Base-by-base conservation (phyloP, 2,113 vertebrate genomes). In the Rhinolophus ferrumequinum region DNA sequence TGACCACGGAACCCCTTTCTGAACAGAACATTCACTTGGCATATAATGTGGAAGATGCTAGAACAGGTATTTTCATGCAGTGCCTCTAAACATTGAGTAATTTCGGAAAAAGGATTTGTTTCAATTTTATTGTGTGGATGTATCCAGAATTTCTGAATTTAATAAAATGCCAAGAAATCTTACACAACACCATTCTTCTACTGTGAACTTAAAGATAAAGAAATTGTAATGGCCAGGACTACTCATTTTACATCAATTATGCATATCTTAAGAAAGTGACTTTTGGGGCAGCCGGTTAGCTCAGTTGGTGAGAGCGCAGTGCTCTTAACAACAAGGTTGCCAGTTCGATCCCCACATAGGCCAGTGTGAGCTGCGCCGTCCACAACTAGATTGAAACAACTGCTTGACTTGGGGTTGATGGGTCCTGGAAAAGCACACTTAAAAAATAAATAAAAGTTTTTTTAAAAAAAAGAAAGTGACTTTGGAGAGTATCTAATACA, bases 211-310 rank as follows among this genome's bases (percentile, higher is more conserved):
- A 66, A 90, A 90, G 54, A 47, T n/a, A 52, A 92, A 92, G 54
- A 86, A 41, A 81, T 14, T 82, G 8, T 56, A 89, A 86, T 72
- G 54, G 12, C 8, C 11, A 38, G 44, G 22, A 26, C 22, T 86
- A 79, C 62, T 92, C 35, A 64, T 95, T 96, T 24, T 58, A 54
- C 8, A 66, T 58, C 12, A 90, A 38, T 69, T 67, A 94, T 67
- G 54, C 67, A 44, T 72, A 44, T 19, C 75, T 93, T 90, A 87
- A 94, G 33, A 92, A 94, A 97, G 82, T 73, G 28, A 44, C 41
- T 44, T 44, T 44, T 44, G 41, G 41, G 41, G 41, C 41, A 44
- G 41, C 41, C 41, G 6, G 41, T 44, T 44, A 44, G 41, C 41
- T 44, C 41, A 44, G 41, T 44, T 44, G 41, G 41, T 44, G 41